Conservation (phyloP, 2,888 invertebrate genomes). For the Nemapogon koenigi region DNA sequence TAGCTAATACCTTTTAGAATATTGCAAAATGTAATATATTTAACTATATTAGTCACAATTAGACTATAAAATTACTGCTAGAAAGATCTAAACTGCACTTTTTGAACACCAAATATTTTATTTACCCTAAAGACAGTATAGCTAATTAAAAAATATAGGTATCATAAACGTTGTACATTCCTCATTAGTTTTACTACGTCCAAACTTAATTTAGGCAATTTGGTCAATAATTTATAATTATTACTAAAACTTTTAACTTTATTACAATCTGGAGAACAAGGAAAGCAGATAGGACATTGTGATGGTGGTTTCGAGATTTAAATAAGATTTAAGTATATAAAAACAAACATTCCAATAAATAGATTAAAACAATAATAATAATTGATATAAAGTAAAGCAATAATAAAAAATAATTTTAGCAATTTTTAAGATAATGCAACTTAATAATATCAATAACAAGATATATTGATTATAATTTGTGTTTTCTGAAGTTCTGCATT, state of each 20-base stretch:
- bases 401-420: neutral
- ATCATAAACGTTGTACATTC: constrained; percentile 20
- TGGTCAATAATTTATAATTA: too few relatives aligned
- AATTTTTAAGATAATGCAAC: neutral
- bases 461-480: neutral
- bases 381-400: neutral
- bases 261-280: too few relatives aligned
- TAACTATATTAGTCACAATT: too few relatives aligned
- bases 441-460: neutral
- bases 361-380: neutral
- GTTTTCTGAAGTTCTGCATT: constrained; percentile 15
- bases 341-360: neutral
- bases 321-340: too few relatives aligned
- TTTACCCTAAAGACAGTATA: constrained; percentile 53
- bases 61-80: too few relatives aligned
- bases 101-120: constrained; percentile 52
- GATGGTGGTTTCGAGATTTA: too few relatives aligned
- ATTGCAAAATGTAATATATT: too few relatives aligned
- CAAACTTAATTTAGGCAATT: constrained; percentile 42
- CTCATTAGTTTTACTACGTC: constrained; percentile 43
- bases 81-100: too few relatives aligned
- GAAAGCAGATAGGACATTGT: too few relatives aligned
- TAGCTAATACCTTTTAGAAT: too few relatives aligned
- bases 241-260: too few relatives aligned
- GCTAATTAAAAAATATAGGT: constrained; percentile 62